Conservation (phyloP, 2,113 vertebrate species). For the Peromyscus leucopus region DNA sequence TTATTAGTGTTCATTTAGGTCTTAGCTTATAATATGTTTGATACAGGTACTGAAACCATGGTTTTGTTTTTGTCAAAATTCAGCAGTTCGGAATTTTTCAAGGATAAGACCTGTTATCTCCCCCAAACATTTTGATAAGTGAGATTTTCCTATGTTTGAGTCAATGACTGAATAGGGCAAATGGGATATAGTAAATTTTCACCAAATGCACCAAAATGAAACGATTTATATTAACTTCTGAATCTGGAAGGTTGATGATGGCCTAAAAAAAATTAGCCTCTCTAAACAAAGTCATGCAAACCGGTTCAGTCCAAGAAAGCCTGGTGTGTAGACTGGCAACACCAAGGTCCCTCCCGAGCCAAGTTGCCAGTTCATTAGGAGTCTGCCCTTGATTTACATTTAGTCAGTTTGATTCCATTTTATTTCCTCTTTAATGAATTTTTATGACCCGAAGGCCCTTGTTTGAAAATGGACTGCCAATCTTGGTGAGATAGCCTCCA, state of each 20-base stretch:
- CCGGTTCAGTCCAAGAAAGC: background rate
- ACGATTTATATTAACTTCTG: slow-evolving; percentile 53
- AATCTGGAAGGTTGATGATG: background rate
- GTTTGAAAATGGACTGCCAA: slow-evolving; percentile 9
- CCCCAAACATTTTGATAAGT: slow-evolving; percentile 16
- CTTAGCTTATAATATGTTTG: slow-evolving; percentile 43
- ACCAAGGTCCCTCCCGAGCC: background rate
- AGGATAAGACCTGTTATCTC: background rate
- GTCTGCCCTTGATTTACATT: slow-evolving; percentile 42
- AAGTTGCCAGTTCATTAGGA: background rate
- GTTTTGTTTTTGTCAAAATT: slow-evolving; percentile 11
- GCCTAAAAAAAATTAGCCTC: background rate
- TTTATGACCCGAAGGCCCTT: slow-evolving; percentile 18
- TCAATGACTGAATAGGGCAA: slow-evolving; percentile 3
- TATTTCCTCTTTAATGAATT: slow-evolving; percentile 62
- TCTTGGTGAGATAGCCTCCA: background rate
- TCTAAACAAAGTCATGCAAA: background rate
- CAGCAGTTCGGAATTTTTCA: slow-evolving; percentile 23
- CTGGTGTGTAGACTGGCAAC: background rate
- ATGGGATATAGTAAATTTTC: slow-evolving; percentile 34
- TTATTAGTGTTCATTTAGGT: slow-evolving; percentile 69
- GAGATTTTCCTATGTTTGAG: background rate
- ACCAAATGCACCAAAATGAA: slow-evolving; percentile 41
- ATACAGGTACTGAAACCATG: background rate
- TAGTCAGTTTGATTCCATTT: slow-evolving; percentile 62